Base-by-base conservation (phyloP, 2,888 invertebrate genomes). In the Drosophila infuscata region DNA sequence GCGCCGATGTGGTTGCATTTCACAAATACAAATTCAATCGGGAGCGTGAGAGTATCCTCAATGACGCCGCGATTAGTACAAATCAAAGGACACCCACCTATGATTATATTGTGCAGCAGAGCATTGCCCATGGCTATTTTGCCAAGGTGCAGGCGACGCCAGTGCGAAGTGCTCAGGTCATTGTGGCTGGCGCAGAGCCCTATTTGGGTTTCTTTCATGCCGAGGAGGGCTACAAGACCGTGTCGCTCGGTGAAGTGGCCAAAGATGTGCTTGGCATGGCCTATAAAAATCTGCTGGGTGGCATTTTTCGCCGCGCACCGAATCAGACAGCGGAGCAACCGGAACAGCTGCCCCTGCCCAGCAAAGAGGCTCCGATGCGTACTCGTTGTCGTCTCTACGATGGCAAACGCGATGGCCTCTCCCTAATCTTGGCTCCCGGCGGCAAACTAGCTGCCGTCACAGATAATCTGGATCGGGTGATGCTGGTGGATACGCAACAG, bases 131-230 rank as follows among this genome's bases (percentile, higher is more conserved):
- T 36, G 93, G 93, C 3, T 92, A 92, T 52, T 92, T 89, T 73
- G 91, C 92, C 17, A 95, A 95, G 92, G 96, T 96, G 74, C 94
- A 96, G 53, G 95, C 96, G 7, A 95, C 96, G 68, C 96, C 97
- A 0, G 96, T 97, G 2, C 95, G 97, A 61, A 96, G 96, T 72
- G 96, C 95, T 29, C 94, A 97, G 57, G 95, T 97, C 43, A 92
- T 98, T 49, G 96, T 96, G 12, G 95, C 95, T 11, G 99, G 99
- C 0, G 94, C 95, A 8, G 95, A 96, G 70, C 99, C 99, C 0
- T 99, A 96, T 93, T 92, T 98, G 69, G 97, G 97, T 2, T 98
- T 98, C 93, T 98, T 98, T 93, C 97, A 96, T 93, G 98, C 97
- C 8, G 94, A 97, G 62, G 98, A 99, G 94, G 98, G 98, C 30